Evolutionary conservation across 2,113 vertebrate species (phyloP).

Genomic region (Upupa epops): DNA sequence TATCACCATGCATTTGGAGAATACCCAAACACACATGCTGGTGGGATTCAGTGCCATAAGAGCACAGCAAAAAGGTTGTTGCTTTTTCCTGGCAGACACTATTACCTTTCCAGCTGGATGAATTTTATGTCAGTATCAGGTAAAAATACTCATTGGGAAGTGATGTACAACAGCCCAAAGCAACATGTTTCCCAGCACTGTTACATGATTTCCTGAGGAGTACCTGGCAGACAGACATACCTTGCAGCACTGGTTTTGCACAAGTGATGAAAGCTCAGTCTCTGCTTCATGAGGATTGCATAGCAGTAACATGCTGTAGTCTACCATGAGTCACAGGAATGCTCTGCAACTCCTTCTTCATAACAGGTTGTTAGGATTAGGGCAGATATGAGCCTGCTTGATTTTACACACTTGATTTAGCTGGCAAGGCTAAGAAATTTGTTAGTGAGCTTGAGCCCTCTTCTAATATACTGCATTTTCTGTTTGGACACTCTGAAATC

Average conservation of each 20-base stretch:
- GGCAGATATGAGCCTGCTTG: neutral
- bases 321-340: neutral
- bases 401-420: neutral
- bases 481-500: neutral
- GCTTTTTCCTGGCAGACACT: neutral
- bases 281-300: rapidly evolving
- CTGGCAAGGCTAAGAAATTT: neutral
- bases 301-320: neutral
- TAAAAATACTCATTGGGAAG: neutral
- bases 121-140: neutral
- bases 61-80: neutral
- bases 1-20: neutral
- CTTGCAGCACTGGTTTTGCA: neutral
- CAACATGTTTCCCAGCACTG: neutral
- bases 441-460: neutral
- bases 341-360: neutral
- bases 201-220: neutral
- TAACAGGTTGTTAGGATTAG: neutral
- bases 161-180: neutral
- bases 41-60: neutral
- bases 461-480: neutral
- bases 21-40: rapidly evolving
- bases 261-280: neutral
- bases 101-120: neutral
- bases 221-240: neutral